Base-by-base conservation (phyloP, 2,113 vertebrate species). In the Blennius ocellaris region DNA sequence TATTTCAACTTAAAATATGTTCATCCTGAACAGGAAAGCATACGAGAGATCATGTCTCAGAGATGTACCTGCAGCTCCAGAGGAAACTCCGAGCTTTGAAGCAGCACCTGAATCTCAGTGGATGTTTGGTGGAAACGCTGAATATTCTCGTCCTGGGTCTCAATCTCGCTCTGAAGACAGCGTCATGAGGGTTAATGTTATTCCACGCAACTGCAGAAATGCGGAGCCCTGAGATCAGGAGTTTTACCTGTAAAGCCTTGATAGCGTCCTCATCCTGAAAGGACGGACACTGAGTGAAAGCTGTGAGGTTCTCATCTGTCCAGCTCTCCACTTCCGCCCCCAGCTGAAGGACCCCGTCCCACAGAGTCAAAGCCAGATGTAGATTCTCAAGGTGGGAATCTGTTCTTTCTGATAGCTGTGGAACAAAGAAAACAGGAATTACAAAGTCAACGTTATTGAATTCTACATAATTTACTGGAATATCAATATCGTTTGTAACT, bases 31-130 rank as follows among this genome's bases (percentile, higher is more conserved):
- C 36, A 50, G 14, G 49, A 68, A 56, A 6, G 11, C 5, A 45
- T 21, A 11, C 7, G 17, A 36, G 17, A 54, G n/a, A n/a, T n/a
- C n/a, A n/a, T n/a, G n/a, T n/a, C n/a, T n/a, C n/a, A n/a, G n/a
- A n/a, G 61, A 15, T 43, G n/a, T 57, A 98, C 97, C 96, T 99
- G 97, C 1, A 98, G 90, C 81, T 98, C 97, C 83, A 95, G 84
- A 2, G 95, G 95, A 11, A 91, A 78, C 59, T 98, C 97, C 74
- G 80, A 73, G 79, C 91, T 94, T 38, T 95, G 94, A 69, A 98
- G 93, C 70, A 97, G 89, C n/a, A 82, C 62, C 69, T 97, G 94
- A 91, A 99, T 96, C 83, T 97, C 95, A 49, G 81, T 64, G 47
- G 93, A 80, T 0, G 92, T 95, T 61, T 10, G 80, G 53, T 94